Evolutionary conservation across 2,888 invertebrate genomes (phyloP), one percentile per base, ranked within the genome.

Genomic region (Harpalus rufipes): DNA sequence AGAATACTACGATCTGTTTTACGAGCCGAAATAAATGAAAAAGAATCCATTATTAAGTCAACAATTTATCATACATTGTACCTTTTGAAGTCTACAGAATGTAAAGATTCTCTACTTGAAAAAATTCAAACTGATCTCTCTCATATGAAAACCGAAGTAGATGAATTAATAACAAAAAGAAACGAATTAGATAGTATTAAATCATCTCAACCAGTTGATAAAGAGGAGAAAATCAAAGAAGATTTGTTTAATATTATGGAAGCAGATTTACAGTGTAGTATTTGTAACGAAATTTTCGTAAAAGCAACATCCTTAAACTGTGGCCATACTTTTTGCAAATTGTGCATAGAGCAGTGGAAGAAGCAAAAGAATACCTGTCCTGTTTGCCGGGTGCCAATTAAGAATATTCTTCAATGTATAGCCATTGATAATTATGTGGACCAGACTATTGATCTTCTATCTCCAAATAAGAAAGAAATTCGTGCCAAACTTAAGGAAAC

Each of bases 201-300:
- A 14, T 63, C 86, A 39, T 85, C 82, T 79, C 39, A 86, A 16
- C 18, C 74, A 76, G 86, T 83, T 72, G 76, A 59, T 18, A 87
- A 87, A 39, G 51, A 84, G 12, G 76, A 58, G 7, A 86, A 87
- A 18, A 85, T 89, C 25, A 87, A 90, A 85, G 87, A 87, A 59
- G 88, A 84, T 12, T 56, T 81, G 41, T 84, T 85, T 59, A 86
- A 86, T 61, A 32, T 94, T 14, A 92, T 95, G 92, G 94, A 96
- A 88, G 92, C 92, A 87, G 96, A 96, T 88, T 91, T 96, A 32
- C 94, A 95, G 87, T 96, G 96, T 89, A 94, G 94, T 86, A 94
- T 96, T 82, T 96, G 96, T 88, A 94, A 94, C 21, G 96, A 96
- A 89, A 91, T 96, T 7, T 95, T 96, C 89, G 92, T 96, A 0